phyloP scores from a whole-genome alignment of 2,113 vertebrate genomes.

The Asarcornis scutulata region DNA sequence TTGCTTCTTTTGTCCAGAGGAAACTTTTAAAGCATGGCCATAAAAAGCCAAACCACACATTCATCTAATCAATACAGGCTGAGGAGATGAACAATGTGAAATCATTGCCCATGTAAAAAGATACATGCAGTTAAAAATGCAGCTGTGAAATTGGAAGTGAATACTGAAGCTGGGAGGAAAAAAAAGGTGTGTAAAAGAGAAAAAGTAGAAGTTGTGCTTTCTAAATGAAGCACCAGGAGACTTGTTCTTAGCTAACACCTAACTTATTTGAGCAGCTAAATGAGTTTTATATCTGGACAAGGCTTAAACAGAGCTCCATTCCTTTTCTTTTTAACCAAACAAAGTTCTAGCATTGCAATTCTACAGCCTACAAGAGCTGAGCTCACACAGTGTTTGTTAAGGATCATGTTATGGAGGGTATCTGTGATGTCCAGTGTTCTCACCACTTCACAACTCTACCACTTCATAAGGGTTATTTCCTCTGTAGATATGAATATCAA shows the following conservation, averaged over 20 bases:
- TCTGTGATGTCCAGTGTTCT: background rate
- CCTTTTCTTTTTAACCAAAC: background rate
- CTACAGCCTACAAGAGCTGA: background rate
- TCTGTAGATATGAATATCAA: background rate
- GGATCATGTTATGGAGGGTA: background rate
- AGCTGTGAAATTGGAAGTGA: slow-evolving; percentile 32
- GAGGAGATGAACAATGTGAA: slow-evolving; percentile 31
- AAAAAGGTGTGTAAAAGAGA: background rate
- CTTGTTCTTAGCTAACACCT: background rate
- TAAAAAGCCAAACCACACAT: slow-evolving; percentile 36
- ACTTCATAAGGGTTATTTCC: background rate
- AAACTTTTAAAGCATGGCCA: background rate
- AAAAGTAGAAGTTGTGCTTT: background rate
- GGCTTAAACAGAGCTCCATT: background rate
- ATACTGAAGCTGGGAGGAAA: background rate
- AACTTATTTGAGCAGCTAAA: background rate
- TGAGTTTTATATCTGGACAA: background rate
- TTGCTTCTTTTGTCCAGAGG: slow-evolving; percentile 33
- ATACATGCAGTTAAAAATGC: background rate
- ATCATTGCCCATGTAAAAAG: background rate
- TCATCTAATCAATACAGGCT: slow-evolving; percentile 37
- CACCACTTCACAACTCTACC: background rate
- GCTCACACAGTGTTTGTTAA: background rate
- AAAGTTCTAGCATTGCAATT: background rate
- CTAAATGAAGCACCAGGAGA: background rate